Evolutionary conservation across 2,888 invertebrate species (phyloP), one percentile per base, ranked within the genome.

Genomic region (Drosophila algonquin): DNA sequence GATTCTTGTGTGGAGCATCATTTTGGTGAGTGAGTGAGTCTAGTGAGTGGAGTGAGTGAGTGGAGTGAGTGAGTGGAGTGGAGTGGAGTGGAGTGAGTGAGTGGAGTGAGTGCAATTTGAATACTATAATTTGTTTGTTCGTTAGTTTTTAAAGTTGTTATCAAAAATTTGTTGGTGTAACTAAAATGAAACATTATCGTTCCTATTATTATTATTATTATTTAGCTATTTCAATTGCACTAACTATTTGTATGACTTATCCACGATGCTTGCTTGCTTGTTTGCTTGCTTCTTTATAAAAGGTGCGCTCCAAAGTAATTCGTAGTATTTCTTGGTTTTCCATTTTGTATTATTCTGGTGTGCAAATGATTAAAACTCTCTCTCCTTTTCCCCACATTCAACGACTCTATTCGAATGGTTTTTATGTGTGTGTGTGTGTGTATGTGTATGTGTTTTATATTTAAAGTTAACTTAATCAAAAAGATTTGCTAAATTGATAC

Each of bases 271-370:
- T 74, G 54, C 24, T 44, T 48, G 24, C 30, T 21, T 21, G 21
- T 21, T 44, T 14, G n/a, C 16, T 51, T 51, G 14, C 65, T 61
- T 65, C 27, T 60, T 73, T 61, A 78, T 69, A 84, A 84, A 82
- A 74, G 58, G 87, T 84, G 89, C 89, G 48, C 45, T 81, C 73
- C 72, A 84, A 87, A 79, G 72, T 75, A 82, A 71, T 76, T 65
- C 71, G 58, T 81, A 68, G 62, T 50, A 72, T 56, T 45, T 53
- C 21, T 18, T 68, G 70, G 46, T 18, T 70, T 55, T 35, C 67
- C 58, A 24, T 30, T 47, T 24, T 24, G 24, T 53, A 24, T 35
- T 21, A 12, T 40, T 18, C n/a, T 47, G 16, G 56, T 45, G 57
- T 69, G 70, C 56, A 70, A 67, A 69, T 69, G 67, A 67, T 70